These are phyloP conservation scores for Jaculus jaculus DNA, from an alignment of 2,113 vertebrate species.

Conservation along the genomic window DNA sequence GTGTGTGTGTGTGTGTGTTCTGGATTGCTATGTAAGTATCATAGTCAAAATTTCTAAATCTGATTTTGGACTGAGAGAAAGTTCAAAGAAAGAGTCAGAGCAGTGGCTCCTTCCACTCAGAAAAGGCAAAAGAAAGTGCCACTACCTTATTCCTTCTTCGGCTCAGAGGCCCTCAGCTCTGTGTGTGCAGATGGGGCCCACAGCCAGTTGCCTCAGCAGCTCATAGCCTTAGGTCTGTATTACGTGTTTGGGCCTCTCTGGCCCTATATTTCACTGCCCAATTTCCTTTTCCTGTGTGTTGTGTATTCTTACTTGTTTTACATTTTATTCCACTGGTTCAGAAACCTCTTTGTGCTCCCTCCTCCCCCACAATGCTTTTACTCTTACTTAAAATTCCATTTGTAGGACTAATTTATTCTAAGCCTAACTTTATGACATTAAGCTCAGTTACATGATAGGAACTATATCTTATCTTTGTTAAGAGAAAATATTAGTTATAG, in stretches of 20 bases:
- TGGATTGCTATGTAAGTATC: background rate
- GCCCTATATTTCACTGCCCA: background rate
- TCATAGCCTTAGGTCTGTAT: accelerated
- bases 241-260: accelerated
- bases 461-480: constrained; percentile 65
- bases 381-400: constrained; percentile 75
- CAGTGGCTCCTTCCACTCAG: background rate
- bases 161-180: background rate
- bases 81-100: background rate
- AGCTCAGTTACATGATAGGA: constrained; percentile 55
- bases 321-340: constrained; percentile 32
- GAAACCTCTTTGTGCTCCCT: constrained; percentile 1
- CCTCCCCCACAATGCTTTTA: constrained; percentile 11
- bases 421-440: constrained; percentile 61
- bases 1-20: background rate
- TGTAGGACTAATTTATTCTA: constrained; percentile 71
- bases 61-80: background rate
- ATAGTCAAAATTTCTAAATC: constrained; percentile 8
- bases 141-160: too few relatives aligned
- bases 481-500: constrained; percentile 52
- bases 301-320: constrained; percentile 37
- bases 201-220: background rate
- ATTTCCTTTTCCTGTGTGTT: background rate
- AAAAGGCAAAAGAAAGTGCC: background rate
- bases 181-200: background rate